These are phyloP conservation scores for Aeoliscus strigatus DNA, from an alignment of 2,797 vertebrate genomes.

Conservation along the genomic window DNA sequence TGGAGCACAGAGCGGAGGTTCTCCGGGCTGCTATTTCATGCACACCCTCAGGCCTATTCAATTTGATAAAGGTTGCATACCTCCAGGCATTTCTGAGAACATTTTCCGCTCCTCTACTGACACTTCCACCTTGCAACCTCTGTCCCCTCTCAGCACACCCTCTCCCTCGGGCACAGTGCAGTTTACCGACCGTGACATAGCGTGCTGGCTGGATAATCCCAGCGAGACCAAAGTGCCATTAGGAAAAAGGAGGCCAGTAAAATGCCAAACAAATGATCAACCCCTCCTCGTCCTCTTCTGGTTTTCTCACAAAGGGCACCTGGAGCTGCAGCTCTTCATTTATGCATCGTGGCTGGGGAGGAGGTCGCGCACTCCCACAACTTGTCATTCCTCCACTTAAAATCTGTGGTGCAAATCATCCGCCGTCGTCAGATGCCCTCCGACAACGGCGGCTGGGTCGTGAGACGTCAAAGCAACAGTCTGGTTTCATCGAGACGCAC, in stretches of 20 bases:
- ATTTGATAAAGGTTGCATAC: conserved; percentile 63
- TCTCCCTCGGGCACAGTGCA: conserved; percentile 38
- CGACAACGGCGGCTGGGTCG: conserved; percentile 47
- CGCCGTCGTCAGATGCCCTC: conserved; percentile 45
- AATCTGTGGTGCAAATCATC: conserved; percentile 68
- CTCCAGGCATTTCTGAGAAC: conserved; percentile 44
- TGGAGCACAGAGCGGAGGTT: conserved; percentile 3
- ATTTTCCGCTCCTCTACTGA: conserved; percentile 47
- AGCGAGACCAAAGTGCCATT: conserved; percentile 48
- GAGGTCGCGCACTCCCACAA: conserved; percentile 11
- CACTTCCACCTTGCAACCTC: conserved; percentile 52
- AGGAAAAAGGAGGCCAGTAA: conserved; percentile 51
- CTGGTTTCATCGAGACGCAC: conserved; percentile 34
- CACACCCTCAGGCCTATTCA: conserved; percentile 44
- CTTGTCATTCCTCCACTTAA: conserved; percentile 38
- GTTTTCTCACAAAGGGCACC: conserved; percentile 55
- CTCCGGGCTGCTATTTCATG: conserved; percentile 26
- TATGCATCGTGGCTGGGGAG: conserved; percentile 46
- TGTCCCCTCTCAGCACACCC: conserved; percentile 37
- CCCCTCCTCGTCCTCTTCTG: conserved; percentile 13
- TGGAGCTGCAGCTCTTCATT: conserved; percentile 64
- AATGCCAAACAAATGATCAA: conserved; percentile 53
- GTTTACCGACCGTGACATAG: conserved; percentile 64
- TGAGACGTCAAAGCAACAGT: conserved; percentile 29
- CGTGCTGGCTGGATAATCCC: conserved; percentile 55